These are phyloP conservation scores for Bambusicola thoracicus DNA, from an alignment of 2,113 vertebrate species.

Conservation along the genomic window DNA sequence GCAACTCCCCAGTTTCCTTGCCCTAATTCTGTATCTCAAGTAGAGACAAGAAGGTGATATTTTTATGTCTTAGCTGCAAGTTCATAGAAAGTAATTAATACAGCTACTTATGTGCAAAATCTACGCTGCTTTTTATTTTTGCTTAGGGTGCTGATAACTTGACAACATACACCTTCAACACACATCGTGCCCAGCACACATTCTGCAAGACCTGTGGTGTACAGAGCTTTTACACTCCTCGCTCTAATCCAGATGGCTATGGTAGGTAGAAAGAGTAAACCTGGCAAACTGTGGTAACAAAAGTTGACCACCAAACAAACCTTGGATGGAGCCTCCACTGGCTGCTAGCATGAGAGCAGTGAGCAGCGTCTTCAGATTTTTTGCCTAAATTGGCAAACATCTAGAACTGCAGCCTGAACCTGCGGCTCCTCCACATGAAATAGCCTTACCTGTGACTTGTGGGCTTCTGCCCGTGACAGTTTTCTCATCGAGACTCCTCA, in stretches of 20 bases:
- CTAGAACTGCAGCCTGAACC: background rate
- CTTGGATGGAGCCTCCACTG: background rate
- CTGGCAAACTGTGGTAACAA: background rate
- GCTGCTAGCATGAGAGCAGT: background rate
- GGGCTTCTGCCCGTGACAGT: background rate
- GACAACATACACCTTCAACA: conserved; percentile 94
- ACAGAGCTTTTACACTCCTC: conserved; percentile 95
- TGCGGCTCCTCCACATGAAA: background rate
- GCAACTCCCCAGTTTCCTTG: background rate
- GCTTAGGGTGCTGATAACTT: conserved; percentile 88
- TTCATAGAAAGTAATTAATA: background rate
- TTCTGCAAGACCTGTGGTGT: conserved; percentile 97
- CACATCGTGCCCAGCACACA: conserved; percentile 88
- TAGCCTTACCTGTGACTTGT: background rate
- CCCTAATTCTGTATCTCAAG: background rate
- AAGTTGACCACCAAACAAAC: background rate
- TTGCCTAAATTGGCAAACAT: background rate
- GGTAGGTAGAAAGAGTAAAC: conserved; percentile 76
- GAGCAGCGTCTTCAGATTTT: background rate
- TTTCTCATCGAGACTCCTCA: background rate
- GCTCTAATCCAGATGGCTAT: conserved; percentile 93
- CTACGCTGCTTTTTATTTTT: conserved; percentile 7
- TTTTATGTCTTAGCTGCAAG: background rate
- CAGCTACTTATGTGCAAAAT: background rate
- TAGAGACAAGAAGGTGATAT: background rate